A percentile compares a stretch with the other conserved stretches of the same genome.
Evolutionary conservation across 2,113 vertebrate genomes (phyloP).

Genomic region (Hydrochoerus hydrochaeris): DNA sequence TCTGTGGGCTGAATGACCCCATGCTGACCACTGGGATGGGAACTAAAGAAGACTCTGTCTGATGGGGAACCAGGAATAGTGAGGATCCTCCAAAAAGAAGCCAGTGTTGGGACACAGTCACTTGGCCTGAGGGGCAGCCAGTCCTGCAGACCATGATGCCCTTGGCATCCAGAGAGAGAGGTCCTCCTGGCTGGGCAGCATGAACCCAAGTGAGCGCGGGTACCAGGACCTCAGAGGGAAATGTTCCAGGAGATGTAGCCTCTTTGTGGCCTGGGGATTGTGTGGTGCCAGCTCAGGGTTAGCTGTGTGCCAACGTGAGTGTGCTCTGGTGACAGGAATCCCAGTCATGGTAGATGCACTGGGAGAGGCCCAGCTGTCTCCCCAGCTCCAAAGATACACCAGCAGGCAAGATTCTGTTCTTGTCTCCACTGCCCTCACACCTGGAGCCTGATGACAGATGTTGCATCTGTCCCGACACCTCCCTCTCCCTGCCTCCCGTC

Average conservation of each 20-base stretch:
- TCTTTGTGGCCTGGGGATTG: neutral
- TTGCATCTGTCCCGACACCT: neutral
- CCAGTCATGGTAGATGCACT: neutral
- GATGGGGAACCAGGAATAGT: accelerated
- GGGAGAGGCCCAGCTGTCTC: neutral
- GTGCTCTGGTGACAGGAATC: neutral
- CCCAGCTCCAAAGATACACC: neutral
- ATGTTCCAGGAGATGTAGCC: neutral
- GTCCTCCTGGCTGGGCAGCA: too few relatives aligned
- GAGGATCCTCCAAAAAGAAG: neutral
- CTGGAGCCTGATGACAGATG: neutral
- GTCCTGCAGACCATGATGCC: accelerated
- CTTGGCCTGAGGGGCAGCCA: neutral
- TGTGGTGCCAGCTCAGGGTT: accelerated
- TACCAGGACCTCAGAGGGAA: accelerated
- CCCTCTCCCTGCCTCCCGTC: accelerated
- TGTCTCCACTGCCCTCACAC: neutral
- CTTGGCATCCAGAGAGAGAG: neutral
- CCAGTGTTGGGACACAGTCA: neutral
- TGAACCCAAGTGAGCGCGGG: too few relatives aligned
- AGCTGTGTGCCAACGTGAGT: too few relatives aligned
- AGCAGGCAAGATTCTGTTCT: neutral
- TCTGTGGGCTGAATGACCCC: too few relatives aligned
- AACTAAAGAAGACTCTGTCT: too few relatives aligned
- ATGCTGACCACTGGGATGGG: neutral